Evolutionary conservation across 92 coral and sea anemone species (phyloP).

Genomic region (Umimayanthus chanpuru): DNA sequence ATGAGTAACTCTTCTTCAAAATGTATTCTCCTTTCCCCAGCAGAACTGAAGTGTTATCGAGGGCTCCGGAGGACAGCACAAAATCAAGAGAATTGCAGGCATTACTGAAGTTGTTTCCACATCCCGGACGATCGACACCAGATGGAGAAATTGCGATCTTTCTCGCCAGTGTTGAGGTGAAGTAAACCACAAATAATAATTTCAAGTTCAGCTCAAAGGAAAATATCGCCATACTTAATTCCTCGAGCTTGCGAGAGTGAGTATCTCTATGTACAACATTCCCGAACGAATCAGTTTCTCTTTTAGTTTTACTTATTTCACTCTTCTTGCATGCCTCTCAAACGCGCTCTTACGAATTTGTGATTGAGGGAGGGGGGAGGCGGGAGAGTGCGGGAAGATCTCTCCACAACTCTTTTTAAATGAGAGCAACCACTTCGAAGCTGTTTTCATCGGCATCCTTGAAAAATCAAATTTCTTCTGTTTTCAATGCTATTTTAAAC

Average conservation of each 20-base stretch:
- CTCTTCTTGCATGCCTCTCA: no score
- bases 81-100: slow-evolving; percentile 70
- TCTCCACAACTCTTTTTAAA: no score
- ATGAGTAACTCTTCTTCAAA: no score
- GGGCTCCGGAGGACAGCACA: slow-evolving; percentile 44
- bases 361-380: no score
- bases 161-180: not conserved
- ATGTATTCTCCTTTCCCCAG: slow-evolving; percentile 62
- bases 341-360: no score
- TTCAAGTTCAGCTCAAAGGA: not conserved
- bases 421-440: no score
- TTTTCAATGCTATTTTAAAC: no score
- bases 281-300: no score
- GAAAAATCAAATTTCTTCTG: no score
- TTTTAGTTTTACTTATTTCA: no score
- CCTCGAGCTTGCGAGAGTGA: not conserved
- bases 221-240: slow-evolving; percentile 8
- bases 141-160: slow-evolving; percentile 50
- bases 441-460: no score
- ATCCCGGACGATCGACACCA: slow-evolving; percentile 41
- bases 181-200: not conserved
- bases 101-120: slow-evolving; percentile 17
- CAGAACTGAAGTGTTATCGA: slow-evolving; percentile 56
- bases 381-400: no score
- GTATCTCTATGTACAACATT: not conserved